Evolutionary conservation across 2,797 vertebrate species (phyloP).

Genomic region (Carduelis carduelis): DNA sequence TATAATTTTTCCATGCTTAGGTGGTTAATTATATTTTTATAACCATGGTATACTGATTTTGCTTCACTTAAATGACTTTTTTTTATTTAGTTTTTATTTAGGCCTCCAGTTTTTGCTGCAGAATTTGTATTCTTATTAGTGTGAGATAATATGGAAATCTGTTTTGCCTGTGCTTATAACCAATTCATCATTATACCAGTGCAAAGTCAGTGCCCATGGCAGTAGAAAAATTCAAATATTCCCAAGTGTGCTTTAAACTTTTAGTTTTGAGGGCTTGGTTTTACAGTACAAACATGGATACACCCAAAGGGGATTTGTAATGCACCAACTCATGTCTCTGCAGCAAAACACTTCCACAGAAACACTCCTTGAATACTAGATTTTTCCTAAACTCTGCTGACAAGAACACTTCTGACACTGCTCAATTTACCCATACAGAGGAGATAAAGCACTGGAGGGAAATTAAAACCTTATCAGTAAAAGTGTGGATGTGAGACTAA

Average conservation of each 20-base stretch:
- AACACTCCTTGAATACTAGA: not conserved
- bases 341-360: not conserved
- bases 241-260: not conserved
- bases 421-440: not conserved
- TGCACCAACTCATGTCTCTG: not conserved
- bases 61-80: not conserved
- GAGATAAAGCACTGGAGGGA: not conserved
- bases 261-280: not conserved
- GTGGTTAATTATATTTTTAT: not conserved
- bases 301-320: not conserved
- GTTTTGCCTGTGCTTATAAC: not conserved
- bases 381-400: not conserved
- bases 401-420: not conserved
- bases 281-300: not conserved
- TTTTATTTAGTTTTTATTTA: not conserved
- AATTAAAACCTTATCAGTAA: not conserved
- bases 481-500: not conserved
- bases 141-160: not conserved
- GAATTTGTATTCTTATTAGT: not conserved
- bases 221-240: slow-evolving; percentile 7
- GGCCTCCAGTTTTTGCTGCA: not conserved
- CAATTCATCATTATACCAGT: not conserved
- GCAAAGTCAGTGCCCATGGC: not conserved
- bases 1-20: not conserved
- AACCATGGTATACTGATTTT: not conserved